phyloP scores from a whole-genome alignment of 2,113 vertebrate species.

The Tricholaema leucomelas region DNA sequence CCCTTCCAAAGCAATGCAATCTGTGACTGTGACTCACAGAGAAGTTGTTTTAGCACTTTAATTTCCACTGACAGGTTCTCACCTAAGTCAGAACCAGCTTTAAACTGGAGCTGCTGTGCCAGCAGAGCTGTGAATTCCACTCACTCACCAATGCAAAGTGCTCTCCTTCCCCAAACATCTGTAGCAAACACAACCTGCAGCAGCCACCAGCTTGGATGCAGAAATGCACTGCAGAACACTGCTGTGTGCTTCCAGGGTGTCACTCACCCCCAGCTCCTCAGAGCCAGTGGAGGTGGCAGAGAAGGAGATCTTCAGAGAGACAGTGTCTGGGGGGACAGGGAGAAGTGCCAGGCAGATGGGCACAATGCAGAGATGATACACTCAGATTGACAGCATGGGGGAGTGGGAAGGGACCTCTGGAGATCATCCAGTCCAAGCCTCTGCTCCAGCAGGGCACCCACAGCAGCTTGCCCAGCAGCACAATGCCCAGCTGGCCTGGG shows the following conservation, averaged over 20 bases:
- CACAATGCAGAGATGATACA: rapidly evolving
- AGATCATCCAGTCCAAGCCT: too few relatives aligned
- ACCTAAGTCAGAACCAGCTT: not conserved
- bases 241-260: not conserved
- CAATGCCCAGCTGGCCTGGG: too few relatives aligned
- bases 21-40: not conserved
- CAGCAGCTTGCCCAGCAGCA: too few relatives aligned
- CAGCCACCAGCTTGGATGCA: not conserved
- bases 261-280: not conserved
- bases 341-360: not conserved
- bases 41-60: not conserved
- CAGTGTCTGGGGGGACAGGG: rapidly evolving
- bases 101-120: not conserved
- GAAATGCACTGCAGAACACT: not conserved
- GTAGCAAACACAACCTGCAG: rapidly evolving
- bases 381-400: too few relatives aligned
- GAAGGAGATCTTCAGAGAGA: not conserved
- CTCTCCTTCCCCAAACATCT: not conserved
- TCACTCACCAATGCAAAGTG: not conserved
- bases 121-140: not conserved
- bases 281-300: too few relatives aligned
- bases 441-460: too few relatives aligned
- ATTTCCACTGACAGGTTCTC: not conserved
- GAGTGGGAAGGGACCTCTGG: too few relatives aligned
- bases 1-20: too few relatives aligned